Evolutionary conservation across 2,888 invertebrate species (phyloP).

Genomic region (Ametastegia equiseti): DNA sequence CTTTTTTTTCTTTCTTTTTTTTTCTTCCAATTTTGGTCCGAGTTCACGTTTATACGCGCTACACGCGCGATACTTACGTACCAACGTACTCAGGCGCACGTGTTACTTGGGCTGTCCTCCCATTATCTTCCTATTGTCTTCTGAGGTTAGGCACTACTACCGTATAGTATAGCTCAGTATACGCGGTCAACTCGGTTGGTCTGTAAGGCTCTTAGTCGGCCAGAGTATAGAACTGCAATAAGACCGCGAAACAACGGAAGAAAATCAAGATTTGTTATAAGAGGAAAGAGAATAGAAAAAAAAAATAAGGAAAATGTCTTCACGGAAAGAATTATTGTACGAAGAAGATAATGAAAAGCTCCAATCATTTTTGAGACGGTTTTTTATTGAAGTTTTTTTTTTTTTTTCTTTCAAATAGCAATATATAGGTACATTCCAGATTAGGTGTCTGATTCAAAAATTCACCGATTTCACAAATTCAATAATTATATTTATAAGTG

Average conservation of each 20-base stretch:
- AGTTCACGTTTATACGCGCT: background rate
- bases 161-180: too few species aligned
- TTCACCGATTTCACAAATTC: too few species aligned
- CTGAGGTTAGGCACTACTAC: background rate
- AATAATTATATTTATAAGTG: too few species aligned
- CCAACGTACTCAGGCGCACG: slow-evolving; percentile 1
- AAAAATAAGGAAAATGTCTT: background rate
- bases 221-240: slow-evolving; percentile 1
- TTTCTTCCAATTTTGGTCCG: background rate
- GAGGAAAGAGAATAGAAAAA: background rate
- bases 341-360: too few species aligned
- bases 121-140: slow-evolving; percentile 23
- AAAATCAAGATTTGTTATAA: background rate
- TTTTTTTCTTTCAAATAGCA: too few species aligned
- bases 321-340: background rate
- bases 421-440: too few species aligned
- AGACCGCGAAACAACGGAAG: background rate
- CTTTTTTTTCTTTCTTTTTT: background rate
- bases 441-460: too few species aligned
- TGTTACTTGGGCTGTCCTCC: background rate
- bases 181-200: background rate
- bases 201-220: background rate
- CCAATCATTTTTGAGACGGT: too few species aligned
- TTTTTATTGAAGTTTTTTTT: too few species aligned
- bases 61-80: slow-evolving; percentile 2